Evolutionary conservation across 2,797 vertebrate genomes (phyloP).

Genomic region (Phrynocephalus vlangalii): DNA sequence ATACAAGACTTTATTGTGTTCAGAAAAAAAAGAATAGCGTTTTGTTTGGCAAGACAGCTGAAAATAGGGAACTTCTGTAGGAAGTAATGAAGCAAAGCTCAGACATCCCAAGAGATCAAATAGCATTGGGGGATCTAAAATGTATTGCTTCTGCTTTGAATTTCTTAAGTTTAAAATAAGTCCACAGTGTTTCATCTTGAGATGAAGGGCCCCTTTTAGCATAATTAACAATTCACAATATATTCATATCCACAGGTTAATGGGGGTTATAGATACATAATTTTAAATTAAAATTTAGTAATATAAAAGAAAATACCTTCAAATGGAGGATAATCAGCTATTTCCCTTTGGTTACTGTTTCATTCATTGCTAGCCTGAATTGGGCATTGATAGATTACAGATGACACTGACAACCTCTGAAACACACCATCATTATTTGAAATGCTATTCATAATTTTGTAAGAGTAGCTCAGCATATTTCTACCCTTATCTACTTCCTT

Average conservation of each 20-base stretch:
- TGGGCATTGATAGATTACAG: conserved; percentile 52
- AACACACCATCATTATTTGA: conserved; percentile 34
- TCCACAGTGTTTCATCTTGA: not conserved
- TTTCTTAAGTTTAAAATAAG: not conserved
- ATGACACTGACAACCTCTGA: conserved; percentile 41
- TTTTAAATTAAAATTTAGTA: conserved; percentile 28
- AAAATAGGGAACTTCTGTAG: not conserved
- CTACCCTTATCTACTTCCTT: not conserved
- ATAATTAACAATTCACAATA: not conserved
- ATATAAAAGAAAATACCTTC: conserved; percentile 60
- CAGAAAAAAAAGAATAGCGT: not conserved
- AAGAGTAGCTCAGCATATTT: not conserved
- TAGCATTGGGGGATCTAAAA: not conserved
- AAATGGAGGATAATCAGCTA: conserved; percentile 18
- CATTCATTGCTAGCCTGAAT: conserved; percentile 65
- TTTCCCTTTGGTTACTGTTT: conserved; percentile 30
- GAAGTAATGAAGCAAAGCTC: not conserved
- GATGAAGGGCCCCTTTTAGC: not conserved
- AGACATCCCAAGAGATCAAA: not conserved
- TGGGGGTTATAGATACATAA: conserved; percentile 32
- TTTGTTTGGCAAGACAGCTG: not conserved
- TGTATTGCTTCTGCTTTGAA: not conserved
- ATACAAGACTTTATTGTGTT: not conserved
- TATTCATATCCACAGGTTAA: conserved; percentile 31
- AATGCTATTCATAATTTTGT: conserved; percentile 28